Percentiles rank a stretch among this genome's conserved stretches.
These are phyloP conservation scores for Brachylomia viminalis DNA, from an alignment of 2,888 invertebrate genomes.

Conservation along the genomic window DNA sequence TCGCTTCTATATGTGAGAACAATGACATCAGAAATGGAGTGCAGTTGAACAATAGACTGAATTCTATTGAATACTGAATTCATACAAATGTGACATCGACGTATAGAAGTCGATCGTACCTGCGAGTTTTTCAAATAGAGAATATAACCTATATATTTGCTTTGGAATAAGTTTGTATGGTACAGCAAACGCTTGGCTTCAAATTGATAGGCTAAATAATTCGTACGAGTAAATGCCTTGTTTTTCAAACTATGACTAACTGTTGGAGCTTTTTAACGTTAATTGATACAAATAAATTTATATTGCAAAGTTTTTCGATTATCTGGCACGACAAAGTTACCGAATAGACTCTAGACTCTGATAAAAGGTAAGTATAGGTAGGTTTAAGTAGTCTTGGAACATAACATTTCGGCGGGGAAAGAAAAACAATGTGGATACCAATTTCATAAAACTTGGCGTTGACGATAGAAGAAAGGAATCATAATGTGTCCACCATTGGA, in stretches of 20 bases:
- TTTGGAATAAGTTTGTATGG: background rate
- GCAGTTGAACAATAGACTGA: conserved; percentile 13
- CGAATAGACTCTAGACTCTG: too few species aligned
- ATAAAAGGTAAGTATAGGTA: too few species aligned
- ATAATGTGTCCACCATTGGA: background rate
- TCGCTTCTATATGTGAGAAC: background rate
- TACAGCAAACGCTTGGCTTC: background rate
- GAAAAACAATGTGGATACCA: background rate
- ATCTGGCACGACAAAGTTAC: too few species aligned
- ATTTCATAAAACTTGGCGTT: background rate
- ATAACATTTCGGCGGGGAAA: background rate
- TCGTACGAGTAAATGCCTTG: background rate
- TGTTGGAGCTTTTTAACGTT: background rate
- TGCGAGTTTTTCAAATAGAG: background rate
- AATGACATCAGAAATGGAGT: background rate
- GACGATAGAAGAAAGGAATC: too few species aligned
- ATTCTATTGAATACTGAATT: conserved; percentile 14
- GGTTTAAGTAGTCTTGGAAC: background rate
- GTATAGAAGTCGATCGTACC: background rate
- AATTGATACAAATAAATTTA: background rate
- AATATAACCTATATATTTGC: too few species aligned
- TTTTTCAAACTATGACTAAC: background rate
- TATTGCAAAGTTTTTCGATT: too few species aligned
- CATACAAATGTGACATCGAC: background rate
- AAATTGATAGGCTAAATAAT: background rate